These are phyloP conservation scores for Antheraea mylitta DNA, from an alignment of 1,140 invertebrate genomes.

Conservation along the genomic window DNA sequence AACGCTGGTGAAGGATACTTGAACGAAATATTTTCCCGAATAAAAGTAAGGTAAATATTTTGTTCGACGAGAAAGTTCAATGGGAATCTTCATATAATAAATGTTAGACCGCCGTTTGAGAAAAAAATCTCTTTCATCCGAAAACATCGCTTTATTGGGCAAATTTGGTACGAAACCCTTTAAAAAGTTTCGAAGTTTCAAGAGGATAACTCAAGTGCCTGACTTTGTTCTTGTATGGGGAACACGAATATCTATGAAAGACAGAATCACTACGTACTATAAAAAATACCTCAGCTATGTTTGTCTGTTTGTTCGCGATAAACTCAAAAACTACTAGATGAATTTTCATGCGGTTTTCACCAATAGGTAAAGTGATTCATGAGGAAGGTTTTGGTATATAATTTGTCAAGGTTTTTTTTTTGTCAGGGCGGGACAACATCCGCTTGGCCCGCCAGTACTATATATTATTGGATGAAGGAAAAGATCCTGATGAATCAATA, in stretches of 20 bases:
- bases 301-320: too few relatives aligned
- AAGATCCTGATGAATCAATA: too few relatives aligned
- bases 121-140: slow-evolving; percentile 2
- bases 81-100: not conserved
- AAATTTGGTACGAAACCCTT: not conserved
- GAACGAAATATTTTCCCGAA: not conserved
- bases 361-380: too few relatives aligned
- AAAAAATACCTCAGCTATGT: too few relatives aligned
- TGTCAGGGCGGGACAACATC: too few relatives aligned
- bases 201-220: not conserved
- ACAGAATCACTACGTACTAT: too few relatives aligned
- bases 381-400: too few relatives aligned
- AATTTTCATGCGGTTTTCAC: too few relatives aligned
- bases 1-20: not conserved
- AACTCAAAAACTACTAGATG: too few relatives aligned
- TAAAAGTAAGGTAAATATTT: not conserved
- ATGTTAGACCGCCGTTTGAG: not conserved
- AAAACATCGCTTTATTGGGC: not conserved
- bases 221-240: not conserved
- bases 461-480: too few relatives aligned
- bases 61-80: not conserved
- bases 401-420: too few relatives aligned
- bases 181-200: not conserved
- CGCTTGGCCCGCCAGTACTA: too few relatives aligned
- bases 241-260: not conserved